Evolutionary conservation across 2,113 vertebrate genomes (phyloP).

Genomic region (Pseudorhombus dupliciocellatus): DNA sequence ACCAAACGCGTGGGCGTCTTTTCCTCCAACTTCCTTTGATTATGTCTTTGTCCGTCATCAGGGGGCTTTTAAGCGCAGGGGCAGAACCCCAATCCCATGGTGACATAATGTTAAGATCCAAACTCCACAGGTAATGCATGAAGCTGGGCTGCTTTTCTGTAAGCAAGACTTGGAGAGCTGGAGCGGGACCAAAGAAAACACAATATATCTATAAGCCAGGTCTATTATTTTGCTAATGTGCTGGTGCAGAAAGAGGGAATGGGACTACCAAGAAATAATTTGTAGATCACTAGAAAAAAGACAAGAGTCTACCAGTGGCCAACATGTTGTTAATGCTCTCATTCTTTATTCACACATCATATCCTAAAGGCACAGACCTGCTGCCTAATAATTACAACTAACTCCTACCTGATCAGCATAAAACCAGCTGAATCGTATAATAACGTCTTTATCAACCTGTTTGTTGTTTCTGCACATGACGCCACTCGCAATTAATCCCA

Average conservation of each 20-base stretch:
- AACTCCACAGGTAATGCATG: slow-evolving; percentile 73
- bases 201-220: slow-evolving; percentile 52
- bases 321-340: no score
- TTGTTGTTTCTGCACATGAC: slow-evolving; percentile 64
- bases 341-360: slow-evolving; percentile 1
- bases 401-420: neutral
- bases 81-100: slow-evolving; percentile 62
- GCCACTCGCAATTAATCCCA: slow-evolving; percentile 71
- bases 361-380: slow-evolving; percentile 4
- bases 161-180: slow-evolving; percentile 67
- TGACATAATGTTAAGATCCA: slow-evolving; percentile 68
- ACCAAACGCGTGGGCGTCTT: slow-evolving; percentile 15
- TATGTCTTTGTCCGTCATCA: slow-evolving; percentile 78
- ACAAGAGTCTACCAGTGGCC: neutral
- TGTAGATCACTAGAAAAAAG: slow-evolving; percentile 13
- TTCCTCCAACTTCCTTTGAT: slow-evolving; percentile 67
- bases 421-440: slow-evolving; percentile 42
- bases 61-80: slow-evolving; percentile 78
- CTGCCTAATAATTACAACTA: slow-evolving; percentile 16
- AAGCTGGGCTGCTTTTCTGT: slow-evolving; percentile 69
- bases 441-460: slow-evolving; percentile 53
- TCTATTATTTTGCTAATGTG: slow-evolving; percentile 50
- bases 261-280: slow-evolving; percentile 41
- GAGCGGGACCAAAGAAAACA: slow-evolving; percentile 78
- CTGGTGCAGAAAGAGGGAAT: slow-evolving; percentile 57